Percentiles rank a stretch among this genome's conserved stretches.
Conservation (phyloP, 2,113 vertebrate species). For the Charina bottae region DNA sequence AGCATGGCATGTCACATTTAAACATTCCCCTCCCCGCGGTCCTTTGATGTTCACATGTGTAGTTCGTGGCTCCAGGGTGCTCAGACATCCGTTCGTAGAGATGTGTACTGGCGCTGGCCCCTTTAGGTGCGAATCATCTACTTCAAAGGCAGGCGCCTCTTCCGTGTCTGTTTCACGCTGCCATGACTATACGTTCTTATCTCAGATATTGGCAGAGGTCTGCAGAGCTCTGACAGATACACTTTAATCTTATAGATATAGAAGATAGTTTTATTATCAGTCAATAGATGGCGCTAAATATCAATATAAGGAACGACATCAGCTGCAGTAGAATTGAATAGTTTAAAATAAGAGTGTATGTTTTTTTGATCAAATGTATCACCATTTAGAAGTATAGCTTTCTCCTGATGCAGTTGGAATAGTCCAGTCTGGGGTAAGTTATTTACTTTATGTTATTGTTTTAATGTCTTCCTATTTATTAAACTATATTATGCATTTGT, state of each 20-base stretch:
- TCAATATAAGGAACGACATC: background rate
- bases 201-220: too few species aligned
- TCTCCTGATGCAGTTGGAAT: background rate
- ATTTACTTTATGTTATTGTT: background rate
- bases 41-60: too few species aligned
- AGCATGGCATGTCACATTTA: too few species aligned
- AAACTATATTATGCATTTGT: background rate
- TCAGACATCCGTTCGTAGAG: too few species aligned
- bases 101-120: too few species aligned
- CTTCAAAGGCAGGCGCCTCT: too few species aligned
- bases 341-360: background rate
- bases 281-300: constrained; percentile 67
- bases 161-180: too few species aligned
- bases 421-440: background rate
- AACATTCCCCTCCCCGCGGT: too few species aligned
- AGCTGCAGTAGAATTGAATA: background rate
- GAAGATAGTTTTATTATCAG: constrained; percentile 16
- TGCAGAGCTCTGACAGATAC: too few species aligned
- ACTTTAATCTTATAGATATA: background rate
- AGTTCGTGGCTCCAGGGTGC: too few species aligned
- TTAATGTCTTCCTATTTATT: background rate
- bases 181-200: too few species aligned
- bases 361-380: background rate
- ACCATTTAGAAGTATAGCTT: background rate
- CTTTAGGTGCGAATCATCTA: too few species aligned